Evolutionary conservation across 2,888 invertebrate genomes (phyloP).

Genomic region (Tigriopus californicus): DNA sequence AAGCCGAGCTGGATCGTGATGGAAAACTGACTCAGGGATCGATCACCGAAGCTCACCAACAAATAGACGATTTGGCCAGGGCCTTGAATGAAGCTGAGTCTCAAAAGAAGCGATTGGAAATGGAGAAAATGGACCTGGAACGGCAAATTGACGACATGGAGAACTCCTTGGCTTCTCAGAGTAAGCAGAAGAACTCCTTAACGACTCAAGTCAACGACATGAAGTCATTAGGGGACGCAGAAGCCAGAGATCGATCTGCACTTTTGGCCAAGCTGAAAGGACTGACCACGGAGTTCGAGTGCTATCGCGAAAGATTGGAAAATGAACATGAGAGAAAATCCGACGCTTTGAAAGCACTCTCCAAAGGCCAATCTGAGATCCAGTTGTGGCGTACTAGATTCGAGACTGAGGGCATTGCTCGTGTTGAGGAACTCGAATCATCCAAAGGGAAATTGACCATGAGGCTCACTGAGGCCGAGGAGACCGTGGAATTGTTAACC

Average conservation of each 20-base stretch:
- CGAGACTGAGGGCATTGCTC: conserved; percentile 65
- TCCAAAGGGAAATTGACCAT: conserved; percentile 57
- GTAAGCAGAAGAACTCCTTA: conserved; percentile 89
- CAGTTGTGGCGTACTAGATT: conserved; percentile 97
- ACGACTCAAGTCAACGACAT: conserved; percentile 93
- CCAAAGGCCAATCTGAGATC: conserved; percentile 93
- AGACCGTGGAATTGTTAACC: conserved; percentile 91
- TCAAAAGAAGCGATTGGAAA: conserved; percentile 95
- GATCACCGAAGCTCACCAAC: conserved; percentile 95
- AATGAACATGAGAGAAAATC: conserved; percentile 18
- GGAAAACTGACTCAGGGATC: conserved; percentile 40
- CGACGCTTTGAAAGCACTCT: conserved; percentile 36
- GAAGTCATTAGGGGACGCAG: conserved; percentile 59
- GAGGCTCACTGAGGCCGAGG: conserved; percentile 90
- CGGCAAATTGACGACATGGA: conserved; percentile 97
- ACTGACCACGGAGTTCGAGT: conserved; percentile 94
- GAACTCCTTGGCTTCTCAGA: conserved; percentile 85
- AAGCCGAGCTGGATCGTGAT: conserved; percentile 92
- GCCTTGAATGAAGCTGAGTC: conserved; percentile 90
- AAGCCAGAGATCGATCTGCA: conserved; percentile 66
- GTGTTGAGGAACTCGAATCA: conserved; percentile 23
- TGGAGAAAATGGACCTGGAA: conserved; percentile 87
- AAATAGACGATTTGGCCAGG: conserved; percentile 81
- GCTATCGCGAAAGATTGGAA: conserved; percentile 44
- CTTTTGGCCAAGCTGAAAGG: conserved; percentile 95